Evolutionary conservation across 1,140 invertebrate species (phyloP), one percentile per base, ranked within the genome.

Genomic region (Pachypeltis micranthus): DNA sequence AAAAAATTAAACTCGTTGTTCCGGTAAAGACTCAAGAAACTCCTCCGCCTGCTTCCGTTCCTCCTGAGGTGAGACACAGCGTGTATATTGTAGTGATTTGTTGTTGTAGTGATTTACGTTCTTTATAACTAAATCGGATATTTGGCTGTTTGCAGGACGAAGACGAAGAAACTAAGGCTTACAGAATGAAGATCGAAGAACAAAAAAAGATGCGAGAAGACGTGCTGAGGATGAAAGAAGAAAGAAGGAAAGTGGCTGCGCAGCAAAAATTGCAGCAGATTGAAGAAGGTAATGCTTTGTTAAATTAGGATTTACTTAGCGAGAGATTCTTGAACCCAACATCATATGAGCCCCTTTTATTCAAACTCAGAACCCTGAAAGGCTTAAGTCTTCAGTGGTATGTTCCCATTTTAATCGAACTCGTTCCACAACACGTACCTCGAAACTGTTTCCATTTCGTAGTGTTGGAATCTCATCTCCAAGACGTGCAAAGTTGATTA

Each of bases 181-280:
- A 84, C 67, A 74, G 80, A n/a, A 74, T 78, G 62, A 80, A 83
- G 69, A 83, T 85, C 67, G 82, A 84, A 69, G 81, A 84, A 69
- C 83, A 85, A 66, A 83, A 83, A 69, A 75, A 77, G 4, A 63
- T 81, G 54, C 74, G 83, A 12, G 82, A 84, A 67, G 77, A 79
- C 67, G 73, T 84, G 1, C 67, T 83, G 44, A 74, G 77, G 2
- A 77, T 80, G 69, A 85, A 85, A 68, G 83, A 85, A 71, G 77
- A 81, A 68, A 75, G 81, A 62, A 72, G 83, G 60, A 78, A 81
- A 68, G 74, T 79, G 65, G 80, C 80, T 2, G 79, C 79, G 1
- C 69, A 77, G 69, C 74, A 78, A 62, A 77, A 75, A 62, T 69
- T 74, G 62, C 69, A 68, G 44, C 47, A 24, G 27, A 4, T 57